Percentiles rank a stretch among this genome's conserved stretches.
phyloP scores from a whole-genome alignment of 30 jellyfish, hydroid and myxozoan species.

The Clytia hemisphaerica region DNA sequence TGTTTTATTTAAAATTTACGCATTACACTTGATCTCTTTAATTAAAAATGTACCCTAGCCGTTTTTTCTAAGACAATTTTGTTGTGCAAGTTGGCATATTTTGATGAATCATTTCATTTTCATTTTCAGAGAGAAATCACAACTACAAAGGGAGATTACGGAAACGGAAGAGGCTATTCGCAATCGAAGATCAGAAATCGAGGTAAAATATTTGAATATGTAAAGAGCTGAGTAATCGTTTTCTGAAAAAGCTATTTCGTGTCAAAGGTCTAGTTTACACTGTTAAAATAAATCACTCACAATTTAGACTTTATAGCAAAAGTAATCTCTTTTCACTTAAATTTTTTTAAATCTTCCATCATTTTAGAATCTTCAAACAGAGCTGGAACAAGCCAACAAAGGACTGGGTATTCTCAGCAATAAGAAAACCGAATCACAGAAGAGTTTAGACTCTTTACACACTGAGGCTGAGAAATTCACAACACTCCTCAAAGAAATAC shows the following conservation, averaged over 20 bases:
- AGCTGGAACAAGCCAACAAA: constrained; percentile 54
- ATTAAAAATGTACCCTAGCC: no score
- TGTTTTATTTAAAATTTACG: not conserved
- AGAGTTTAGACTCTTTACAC: constrained; percentile 43
- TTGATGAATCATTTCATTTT: not conserved
- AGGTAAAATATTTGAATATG: constrained; percentile 27
- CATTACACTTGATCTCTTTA: not conserved
- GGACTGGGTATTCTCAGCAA: constrained; percentile 36
- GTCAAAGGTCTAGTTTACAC: not conserved
- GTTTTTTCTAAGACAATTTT: no score
- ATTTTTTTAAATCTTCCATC: not conserved
- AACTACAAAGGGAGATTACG: constrained; percentile 64
- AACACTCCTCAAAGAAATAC: constrained; percentile 21
- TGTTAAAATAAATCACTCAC: no score
- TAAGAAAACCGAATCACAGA: constrained; percentile 53
- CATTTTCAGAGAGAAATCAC: constrained; percentile 58
- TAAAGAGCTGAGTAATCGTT: not conserved
- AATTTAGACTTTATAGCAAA: no score
- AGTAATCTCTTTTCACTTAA: not conserved
- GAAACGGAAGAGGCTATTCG: constrained; percentile 80
- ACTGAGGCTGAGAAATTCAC: constrained; percentile 26
- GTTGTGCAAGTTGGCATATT: no score
- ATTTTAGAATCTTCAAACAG: constrained; percentile 59
- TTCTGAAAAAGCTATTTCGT: not conserved
- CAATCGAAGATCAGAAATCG: constrained; percentile 69